Conservation (phyloP, 2,888 invertebrate species). For the Tachystola acroxantha region DNA sequence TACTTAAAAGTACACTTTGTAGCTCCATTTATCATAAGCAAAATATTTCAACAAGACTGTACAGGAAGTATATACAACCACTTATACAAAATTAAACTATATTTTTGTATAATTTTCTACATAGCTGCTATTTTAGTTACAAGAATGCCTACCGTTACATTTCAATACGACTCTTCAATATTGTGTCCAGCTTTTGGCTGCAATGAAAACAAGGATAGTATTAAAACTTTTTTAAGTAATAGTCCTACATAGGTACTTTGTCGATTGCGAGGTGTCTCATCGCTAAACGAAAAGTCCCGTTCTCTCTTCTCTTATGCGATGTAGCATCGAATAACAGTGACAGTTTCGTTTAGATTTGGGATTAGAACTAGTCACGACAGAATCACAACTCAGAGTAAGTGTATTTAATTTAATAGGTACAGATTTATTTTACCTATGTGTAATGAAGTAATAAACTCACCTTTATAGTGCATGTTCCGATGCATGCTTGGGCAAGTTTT, state of each 20-base stretch:
- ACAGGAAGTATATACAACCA: slow-evolving; percentile 59
- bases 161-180: slow-evolving; percentile 71
- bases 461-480: slow-evolving; percentile 94
- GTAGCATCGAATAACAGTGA: no score
- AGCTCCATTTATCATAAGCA: slow-evolving; percentile 49
- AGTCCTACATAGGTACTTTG: no score
- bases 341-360: no score
- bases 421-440: slow-evolving; percentile 4
- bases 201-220: slow-evolving; percentile 37
- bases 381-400: no score
- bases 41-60: slow-evolving; percentile 51
- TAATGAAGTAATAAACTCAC: slow-evolving; percentile 51
- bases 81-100: slow-evolving; percentile 20
- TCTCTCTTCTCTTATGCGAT: no score
- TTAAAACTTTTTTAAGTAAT: no score
- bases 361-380: no score
- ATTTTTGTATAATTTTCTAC: slow-evolving; percentile 32
- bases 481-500: slow-evolving; percentile 95
- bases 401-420: background rate
- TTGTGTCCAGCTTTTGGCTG: slow-evolving; percentile 94
- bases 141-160: slow-evolving; percentile 47
- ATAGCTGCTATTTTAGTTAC: slow-evolving; percentile 28
- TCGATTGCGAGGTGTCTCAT: no score
- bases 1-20: slow-evolving; percentile 36
- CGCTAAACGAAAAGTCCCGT: no score